Conservation (phyloP, 2,113 vertebrate species). For the Rhombomys opimus region DNA sequence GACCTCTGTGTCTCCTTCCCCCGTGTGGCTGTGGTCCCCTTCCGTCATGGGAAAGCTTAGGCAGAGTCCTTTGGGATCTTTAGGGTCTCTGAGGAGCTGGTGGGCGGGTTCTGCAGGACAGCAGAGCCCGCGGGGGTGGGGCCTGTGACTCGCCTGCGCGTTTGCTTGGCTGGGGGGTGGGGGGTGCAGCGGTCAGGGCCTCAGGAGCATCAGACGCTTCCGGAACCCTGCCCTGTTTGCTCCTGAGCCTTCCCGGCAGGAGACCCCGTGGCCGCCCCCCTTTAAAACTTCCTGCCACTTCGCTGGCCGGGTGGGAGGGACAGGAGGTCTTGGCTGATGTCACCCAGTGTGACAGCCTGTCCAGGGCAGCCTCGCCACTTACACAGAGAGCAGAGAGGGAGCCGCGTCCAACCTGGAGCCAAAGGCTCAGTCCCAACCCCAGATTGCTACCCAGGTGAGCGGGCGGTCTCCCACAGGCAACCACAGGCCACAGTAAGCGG, state of each 20-base stretch:
- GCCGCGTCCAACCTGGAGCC: background rate
- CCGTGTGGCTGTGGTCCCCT: background rate
- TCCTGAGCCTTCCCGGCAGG: too few species aligned
- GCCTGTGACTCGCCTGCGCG: background rate
- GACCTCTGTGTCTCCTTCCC: background rate
- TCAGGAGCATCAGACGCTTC: background rate
- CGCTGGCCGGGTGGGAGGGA: too few species aligned
- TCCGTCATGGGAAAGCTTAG: background rate
- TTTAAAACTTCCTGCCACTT: background rate
- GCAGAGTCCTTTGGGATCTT: background rate
- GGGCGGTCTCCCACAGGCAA: background rate
- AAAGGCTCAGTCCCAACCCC: background rate
- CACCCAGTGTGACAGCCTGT: background rate
- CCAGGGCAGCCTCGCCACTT: too few species aligned
- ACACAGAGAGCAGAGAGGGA: too few species aligned
- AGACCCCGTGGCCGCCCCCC: background rate
- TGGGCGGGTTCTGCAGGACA: background rate
- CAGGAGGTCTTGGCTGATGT: rapidly evolving
- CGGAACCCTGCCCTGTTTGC: background rate
- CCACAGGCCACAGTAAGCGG: background rate
- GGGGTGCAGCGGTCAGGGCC: background rate
- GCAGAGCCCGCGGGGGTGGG: background rate
- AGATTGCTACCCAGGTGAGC: background rate
- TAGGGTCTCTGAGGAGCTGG: background rate
- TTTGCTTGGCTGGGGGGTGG: background rate